Base-by-base conservation (phyloP, 1,140 invertebrate species). In the Hermetia illucens region DNA sequence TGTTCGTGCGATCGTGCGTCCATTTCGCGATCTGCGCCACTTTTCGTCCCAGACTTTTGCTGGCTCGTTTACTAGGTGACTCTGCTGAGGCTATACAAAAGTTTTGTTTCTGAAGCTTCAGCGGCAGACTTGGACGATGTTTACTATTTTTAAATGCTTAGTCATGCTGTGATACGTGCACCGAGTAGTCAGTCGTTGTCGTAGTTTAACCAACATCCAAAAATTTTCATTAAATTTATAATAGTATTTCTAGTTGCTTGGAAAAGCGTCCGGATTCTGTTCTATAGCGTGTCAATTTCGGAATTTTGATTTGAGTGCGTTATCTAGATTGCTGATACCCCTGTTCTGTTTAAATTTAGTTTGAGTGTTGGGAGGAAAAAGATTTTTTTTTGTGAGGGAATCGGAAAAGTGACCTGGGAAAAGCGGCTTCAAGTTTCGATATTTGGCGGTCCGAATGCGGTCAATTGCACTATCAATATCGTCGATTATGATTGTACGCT, bases 81-180 rank as follows among this genome's bases (percentile, higher is more conserved):
- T 3, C 17, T n/a, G 17, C 17, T 30, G n/a, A n/a, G 17, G 17
- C 13, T 13, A 30, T 30, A 30, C 29, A 30, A n/a, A 4, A 3
- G 17, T 30, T 30, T 12, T 30, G 17, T 30, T 30, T 13, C 29
- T 30, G 3, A 30, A 13, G 29, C 29, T 30, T 30, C 29, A 30
- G 13, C 29, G 10, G n/a, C 29, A 30, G 29, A 3, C 29, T 13
- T 32, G 30, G 33, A 8, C 19, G 21, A 25, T 37, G 27, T 39
- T 39, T 39, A 39, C 37, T 39, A 39, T 39, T 39, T 39, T 39
- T 39, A 39, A 39, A 39, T 39, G 37, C 37, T 39, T 39, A 39
- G 37, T 39, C 37, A 39, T 39, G 37, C 18, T 21, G 37, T 25
- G 13, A 19, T 33, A 20, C 33, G 22, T 16, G 22, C 30, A 21